A percentile compares a stretch with the other conserved stretches of the same genome.
phyloP scores from a whole-genome alignment of 2,888 invertebrate species.

The Mesorhabditis spiculigera region DNA sequence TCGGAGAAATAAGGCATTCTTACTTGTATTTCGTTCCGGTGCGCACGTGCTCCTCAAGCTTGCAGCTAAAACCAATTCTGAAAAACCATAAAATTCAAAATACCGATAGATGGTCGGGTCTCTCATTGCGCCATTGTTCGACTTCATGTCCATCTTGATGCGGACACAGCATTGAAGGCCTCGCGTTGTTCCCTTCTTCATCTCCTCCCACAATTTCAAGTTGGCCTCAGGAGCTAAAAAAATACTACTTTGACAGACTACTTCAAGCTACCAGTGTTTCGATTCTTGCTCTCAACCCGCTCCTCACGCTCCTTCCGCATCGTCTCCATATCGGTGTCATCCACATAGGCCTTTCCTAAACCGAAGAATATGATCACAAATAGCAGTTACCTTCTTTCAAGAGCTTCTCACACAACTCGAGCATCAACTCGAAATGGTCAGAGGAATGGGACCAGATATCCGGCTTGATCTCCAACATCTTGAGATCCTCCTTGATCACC shows the following conservation, averaged over 20 bases:
- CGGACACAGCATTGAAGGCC: slow-evolving; percentile 90
- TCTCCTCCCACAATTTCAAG: slow-evolving; percentile 84
- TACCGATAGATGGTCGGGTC: slow-evolving; percentile 95
- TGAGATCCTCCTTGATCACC: slow-evolving; percentile 89
- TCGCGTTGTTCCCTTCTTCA: slow-evolving; percentile 76
- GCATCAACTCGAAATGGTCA: slow-evolving; percentile 88
- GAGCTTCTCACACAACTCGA: slow-evolving; percentile 80
- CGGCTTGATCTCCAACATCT: slow-evolving; percentile 83
- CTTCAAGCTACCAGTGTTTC: slow-evolving; percentile 31
- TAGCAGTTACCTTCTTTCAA: slow-evolving; percentile 67
- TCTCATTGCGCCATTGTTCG: slow-evolving; percentile 89
- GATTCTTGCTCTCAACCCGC: slow-evolving; percentile 71
- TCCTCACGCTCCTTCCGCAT: slow-evolving; percentile 95
- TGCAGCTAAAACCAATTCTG: slow-evolving; percentile 67
- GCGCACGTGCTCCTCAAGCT: slow-evolving; percentile 86
- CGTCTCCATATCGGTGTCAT: slow-evolving; percentile 86
- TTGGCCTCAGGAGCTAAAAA: slow-evolving; percentile 77
- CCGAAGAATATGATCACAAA: slow-evolving; percentile 61
- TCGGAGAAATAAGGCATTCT: slow-evolving; percentile 14
- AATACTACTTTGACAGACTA: slow-evolving; percentile 5
- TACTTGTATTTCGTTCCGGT: slow-evolving; percentile 93
- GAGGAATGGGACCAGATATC: slow-evolving; percentile 91
- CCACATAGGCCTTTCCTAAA: slow-evolving; percentile 86
- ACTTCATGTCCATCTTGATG: slow-evolving; percentile 94
- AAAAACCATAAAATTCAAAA: neutral